phyloP scores from a whole-genome alignment of 2,797 vertebrate genomes.

The Acanthurus leucopareius region DNA sequence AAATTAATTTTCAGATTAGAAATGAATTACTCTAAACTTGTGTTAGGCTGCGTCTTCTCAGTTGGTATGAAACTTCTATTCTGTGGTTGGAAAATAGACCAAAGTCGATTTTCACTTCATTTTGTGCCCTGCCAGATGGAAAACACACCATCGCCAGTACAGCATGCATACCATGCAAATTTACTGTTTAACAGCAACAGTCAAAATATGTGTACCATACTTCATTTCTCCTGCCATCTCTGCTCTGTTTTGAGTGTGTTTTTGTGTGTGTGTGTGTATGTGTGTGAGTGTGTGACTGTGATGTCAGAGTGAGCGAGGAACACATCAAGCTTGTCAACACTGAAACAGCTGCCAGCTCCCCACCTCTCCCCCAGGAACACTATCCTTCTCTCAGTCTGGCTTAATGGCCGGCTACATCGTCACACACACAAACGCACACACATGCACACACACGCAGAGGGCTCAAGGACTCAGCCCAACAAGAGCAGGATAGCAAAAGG shows the following conservation, averaged over 20 bases:
- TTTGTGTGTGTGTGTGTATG: slow-evolving; percentile 15
- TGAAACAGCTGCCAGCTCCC: slow-evolving; percentile 60
- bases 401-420: slow-evolving; percentile 56
- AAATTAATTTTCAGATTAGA: slow-evolving; percentile 12
- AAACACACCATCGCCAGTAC: slow-evolving; percentile 29
- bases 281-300: slow-evolving; percentile 27
- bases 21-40: slow-evolving; percentile 16
- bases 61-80: slow-evolving; percentile 6
- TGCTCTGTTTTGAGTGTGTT: neutral
- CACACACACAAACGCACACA: slow-evolving; percentile 14
- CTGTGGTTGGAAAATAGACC: slow-evolving; percentile 39
- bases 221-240: neutral
- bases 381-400: slow-evolving; percentile 34
- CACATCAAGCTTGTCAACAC: slow-evolving; percentile 65
- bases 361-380: slow-evolving; percentile 59
- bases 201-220: neutral
- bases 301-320: slow-evolving; percentile 50
- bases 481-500: slow-evolving; percentile 42
- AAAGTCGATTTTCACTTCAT: slow-evolving; percentile 33
- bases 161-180: slow-evolving; percentile 3
- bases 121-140: slow-evolving; percentile 33
- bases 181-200: slow-evolving; percentile 34
- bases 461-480: slow-evolving; percentile 16
- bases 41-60: slow-evolving; percentile 15
- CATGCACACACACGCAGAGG: slow-evolving; percentile 11